phyloP scores from a whole-genome alignment of 1,140 invertebrate genomes.

The Drosophila varians region DNA sequence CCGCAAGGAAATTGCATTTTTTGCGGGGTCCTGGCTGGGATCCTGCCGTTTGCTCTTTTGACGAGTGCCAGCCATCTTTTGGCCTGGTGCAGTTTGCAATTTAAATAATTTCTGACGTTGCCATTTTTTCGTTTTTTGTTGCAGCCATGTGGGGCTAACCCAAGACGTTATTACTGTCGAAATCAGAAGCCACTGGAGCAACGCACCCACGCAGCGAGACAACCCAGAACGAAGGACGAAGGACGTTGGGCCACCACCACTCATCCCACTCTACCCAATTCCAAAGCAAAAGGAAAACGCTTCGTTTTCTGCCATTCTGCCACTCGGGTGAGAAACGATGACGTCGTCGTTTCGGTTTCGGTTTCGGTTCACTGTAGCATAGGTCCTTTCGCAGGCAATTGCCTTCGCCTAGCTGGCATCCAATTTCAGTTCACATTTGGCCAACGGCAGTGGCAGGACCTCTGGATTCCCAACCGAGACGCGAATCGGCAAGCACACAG shows the following conservation, averaged over 20 bases:
- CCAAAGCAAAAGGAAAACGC: slow-evolving; percentile 2
- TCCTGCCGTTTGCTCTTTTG: slow-evolving; percentile 24
- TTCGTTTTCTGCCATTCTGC: background rate
- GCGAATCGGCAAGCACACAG: slow-evolving; percentile 1
- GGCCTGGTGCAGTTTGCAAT: slow-evolving; percentile 54
- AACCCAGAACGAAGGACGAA: background rate
- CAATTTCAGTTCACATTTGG: slow-evolving; percentile 66
- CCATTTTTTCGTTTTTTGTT: background rate
- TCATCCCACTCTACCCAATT: background rate
- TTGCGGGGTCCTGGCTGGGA: background rate
- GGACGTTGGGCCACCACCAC: too few relatives aligned
- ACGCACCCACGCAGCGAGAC: background rate
- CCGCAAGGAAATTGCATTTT: slow-evolving; percentile 31
- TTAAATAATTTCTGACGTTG: slow-evolving; percentile 56
- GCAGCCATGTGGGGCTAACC: slow-evolving; percentile 55
- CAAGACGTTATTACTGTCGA: slow-evolving; percentile 49
- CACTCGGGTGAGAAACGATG: slow-evolving; percentile 32
- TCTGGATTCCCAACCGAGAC: background rate
- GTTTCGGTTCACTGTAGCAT: slow-evolving; percentile 11
- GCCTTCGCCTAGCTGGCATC: slow-evolving; percentile 27
- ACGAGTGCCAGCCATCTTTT: slow-evolving; percentile 25
- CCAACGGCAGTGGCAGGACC: slow-evolving; percentile 49
- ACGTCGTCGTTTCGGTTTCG: slow-evolving; percentile 29
- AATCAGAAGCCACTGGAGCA: background rate
- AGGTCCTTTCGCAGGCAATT: slow-evolving; percentile 45